Conservation (phyloP, 1,140 invertebrate species). For the Dinothrombium tinctorium region DNA sequence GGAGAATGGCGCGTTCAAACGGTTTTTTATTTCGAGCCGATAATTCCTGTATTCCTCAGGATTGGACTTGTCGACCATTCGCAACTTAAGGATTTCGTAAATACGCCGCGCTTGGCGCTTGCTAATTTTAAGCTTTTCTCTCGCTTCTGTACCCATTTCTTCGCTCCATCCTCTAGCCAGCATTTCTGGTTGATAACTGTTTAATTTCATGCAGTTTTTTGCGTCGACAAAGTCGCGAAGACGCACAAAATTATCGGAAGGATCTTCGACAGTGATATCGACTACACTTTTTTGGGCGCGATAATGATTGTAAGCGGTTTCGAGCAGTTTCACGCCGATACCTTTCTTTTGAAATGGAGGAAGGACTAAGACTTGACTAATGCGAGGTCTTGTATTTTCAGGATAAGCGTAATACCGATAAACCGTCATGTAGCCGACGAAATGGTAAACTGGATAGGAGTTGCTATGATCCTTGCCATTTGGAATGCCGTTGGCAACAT, state of each 20-base stretch:
- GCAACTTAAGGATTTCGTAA: constrained; percentile 65
- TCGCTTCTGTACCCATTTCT: constrained; percentile 50
- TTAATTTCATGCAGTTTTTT: constrained; percentile 39
- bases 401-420: constrained; percentile 92
- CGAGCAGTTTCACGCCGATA: constrained; percentile 46
- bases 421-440: constrained; percentile 64
- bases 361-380: constrained; percentile 66
- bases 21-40: constrained; percentile 54
- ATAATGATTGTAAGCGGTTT: constrained; percentile 53
- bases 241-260: constrained; percentile 61
- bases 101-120: constrained; percentile 50
- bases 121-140: constrained; percentile 45
- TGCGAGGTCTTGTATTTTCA: constrained; percentile 50
- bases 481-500: background rate
- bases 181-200: constrained; percentile 36
- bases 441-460: constrained; percentile 35
- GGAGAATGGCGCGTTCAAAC: constrained; percentile 51
- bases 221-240: constrained; percentile 70
- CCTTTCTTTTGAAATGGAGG: constrained; percentile 69
- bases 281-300: constrained; percentile 38
- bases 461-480: background rate
- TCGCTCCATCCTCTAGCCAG: constrained; percentile 43
- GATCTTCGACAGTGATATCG: constrained; percentile 83
- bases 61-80: constrained; percentile 40
- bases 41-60: constrained; percentile 43